These are phyloP conservation scores for Pedicia rivosa DNA, from an alignment of 2,888 invertebrate species.

Conservation along the genomic window DNA sequence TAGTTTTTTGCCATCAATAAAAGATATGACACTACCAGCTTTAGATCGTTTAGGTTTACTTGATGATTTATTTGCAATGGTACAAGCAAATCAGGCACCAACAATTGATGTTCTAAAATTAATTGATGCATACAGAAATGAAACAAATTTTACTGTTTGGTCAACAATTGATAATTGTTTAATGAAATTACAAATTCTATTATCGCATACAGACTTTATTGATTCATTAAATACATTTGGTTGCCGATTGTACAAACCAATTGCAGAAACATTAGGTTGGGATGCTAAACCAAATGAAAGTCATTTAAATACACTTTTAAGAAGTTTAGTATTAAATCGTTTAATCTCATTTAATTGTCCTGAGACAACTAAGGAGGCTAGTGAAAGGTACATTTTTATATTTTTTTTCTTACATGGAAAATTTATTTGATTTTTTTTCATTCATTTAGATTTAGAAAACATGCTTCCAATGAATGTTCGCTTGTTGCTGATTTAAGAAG, in stretches of 20 bases:
- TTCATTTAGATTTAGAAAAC: constrained; percentile 42
- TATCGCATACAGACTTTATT: constrained; percentile 65
- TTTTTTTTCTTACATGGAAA: too few species aligned
- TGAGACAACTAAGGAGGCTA: constrained; percentile 62
- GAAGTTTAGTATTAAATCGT: constrained; percentile 68
- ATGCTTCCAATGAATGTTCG: constrained; percentile 39
- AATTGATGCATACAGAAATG: constrained; percentile 69
- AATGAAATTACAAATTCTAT: constrained; percentile 54
- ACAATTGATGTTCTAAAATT: constrained; percentile 61
- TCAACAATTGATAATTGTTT: constrained; percentile 65
- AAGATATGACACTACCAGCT: constrained; percentile 63
- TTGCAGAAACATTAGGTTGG: constrained; percentile 70
- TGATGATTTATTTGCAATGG: constrained; percentile 86
- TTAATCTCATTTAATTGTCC: constrained; percentile 70
- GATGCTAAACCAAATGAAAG: constrained; percentile 66
- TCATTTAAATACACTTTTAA: constrained; percentile 69
- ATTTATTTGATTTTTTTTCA: neutral
- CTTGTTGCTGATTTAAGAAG: constrained; percentile 77
- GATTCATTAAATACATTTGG: constrained; percentile 60
- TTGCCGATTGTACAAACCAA: constrained; percentile 51
- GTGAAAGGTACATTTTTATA: too few species aligned
- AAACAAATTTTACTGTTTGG: constrained; percentile 91
- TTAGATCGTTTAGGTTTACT: constrained; percentile 78
- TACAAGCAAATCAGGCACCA: constrained; percentile 63
- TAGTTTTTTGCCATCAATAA: constrained; percentile 63